Conservation (phyloP, 2,888 invertebrate species). For the Drosophila gaucha region DNA sequence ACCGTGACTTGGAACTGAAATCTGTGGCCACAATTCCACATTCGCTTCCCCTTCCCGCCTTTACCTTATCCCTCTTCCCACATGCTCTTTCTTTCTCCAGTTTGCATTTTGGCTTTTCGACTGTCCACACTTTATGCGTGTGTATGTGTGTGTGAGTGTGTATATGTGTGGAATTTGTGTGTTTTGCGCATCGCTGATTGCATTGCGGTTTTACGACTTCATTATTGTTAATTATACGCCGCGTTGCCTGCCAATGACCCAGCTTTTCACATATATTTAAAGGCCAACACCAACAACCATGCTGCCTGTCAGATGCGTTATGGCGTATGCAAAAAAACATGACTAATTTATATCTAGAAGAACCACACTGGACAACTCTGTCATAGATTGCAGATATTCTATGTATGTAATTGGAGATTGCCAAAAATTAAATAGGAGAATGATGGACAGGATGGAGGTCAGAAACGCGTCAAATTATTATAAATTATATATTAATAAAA, state of each 20-base stretch:
- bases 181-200: constrained; percentile 80
- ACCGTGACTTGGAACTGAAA: constrained; percentile 55
- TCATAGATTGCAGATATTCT: constrained; percentile 29
- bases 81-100: constrained; percentile 22
- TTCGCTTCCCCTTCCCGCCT: not conserved
- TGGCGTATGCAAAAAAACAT: constrained; percentile 38
- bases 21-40: constrained; percentile 33
- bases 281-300: not conserved
- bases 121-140: constrained; percentile 23
- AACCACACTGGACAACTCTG: constrained; percentile 23
- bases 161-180: constrained; percentile 49
- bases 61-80: constrained; percentile 1
- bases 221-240: constrained; percentile 79
- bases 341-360: constrained; percentile 46
- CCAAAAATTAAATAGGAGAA: not conserved
- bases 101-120: constrained; percentile 59
- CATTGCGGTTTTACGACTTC: constrained; percentile 80
- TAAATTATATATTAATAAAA: not conserved
- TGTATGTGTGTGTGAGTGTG: constrained; percentile 10
- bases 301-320: constrained; percentile 36
- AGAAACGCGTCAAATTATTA: not conserved
- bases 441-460: too few species aligned
- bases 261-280: constrained; percentile 11
- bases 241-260: constrained; percentile 48
- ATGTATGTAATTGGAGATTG: not conserved